Conservation (phyloP, 2,113 vertebrate species). For the Ptilonorhynchus violaceus region DNA sequence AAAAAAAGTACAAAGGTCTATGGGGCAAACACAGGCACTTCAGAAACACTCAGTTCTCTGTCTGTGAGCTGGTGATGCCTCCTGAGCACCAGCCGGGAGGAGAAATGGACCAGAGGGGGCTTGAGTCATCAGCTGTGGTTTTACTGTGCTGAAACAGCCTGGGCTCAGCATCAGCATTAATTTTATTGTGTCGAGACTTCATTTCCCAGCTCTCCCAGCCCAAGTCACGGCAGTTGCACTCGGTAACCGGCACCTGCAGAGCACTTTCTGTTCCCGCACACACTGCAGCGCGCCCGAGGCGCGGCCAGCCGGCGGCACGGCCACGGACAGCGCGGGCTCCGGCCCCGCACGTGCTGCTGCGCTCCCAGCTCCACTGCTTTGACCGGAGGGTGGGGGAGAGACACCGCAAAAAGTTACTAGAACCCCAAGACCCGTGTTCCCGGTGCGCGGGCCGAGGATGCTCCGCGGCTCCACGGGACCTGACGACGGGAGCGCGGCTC, state of each 20-base stretch:
- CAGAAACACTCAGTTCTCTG: not conserved
- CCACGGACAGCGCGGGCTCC: not conserved
- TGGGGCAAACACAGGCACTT: not conserved
- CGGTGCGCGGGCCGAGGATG: not conserved
- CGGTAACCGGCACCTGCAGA: not conserved
- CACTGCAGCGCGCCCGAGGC: not conserved
- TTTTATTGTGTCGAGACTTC: not conserved
- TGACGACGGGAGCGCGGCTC: not conserved
- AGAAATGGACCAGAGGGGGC: not conserved
- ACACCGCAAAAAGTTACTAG: not conserved
- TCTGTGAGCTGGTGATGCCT: not conserved
- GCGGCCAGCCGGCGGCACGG: not conserved
- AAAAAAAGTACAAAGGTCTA: not conserved
- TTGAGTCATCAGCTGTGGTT: not conserved
- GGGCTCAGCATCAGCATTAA: not conserved
- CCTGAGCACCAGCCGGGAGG: not conserved
- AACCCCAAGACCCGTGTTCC: not conserved
- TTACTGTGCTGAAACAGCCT: not conserved
- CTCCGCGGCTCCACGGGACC: not conserved
- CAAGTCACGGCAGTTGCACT: not conserved
- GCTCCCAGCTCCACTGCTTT: rapidly evolving
- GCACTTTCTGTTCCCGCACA: not conserved
- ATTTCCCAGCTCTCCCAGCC: not conserved
- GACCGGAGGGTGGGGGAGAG: rapidly evolving
- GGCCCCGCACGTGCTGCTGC: not conserved